Conservation (phyloP, 2,113 vertebrate genomes). For the Callorhinus ursinus region DNA sequence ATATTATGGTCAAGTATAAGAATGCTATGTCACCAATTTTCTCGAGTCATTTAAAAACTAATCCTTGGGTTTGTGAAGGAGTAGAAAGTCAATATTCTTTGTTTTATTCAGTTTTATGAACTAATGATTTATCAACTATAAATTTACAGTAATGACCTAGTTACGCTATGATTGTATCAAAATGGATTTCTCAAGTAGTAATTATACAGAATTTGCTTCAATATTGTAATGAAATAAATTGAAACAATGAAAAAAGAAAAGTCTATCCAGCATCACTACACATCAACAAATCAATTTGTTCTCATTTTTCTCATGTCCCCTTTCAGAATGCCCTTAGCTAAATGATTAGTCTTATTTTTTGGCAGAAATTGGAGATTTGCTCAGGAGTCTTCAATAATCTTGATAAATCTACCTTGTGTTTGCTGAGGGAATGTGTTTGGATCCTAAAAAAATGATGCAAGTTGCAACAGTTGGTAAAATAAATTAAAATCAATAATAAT, state of each 20-base stretch:
- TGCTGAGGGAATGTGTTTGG: conserved; percentile 31
- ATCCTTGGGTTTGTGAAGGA: neutral
- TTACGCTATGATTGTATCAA: neutral
- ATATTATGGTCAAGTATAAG: conserved; percentile 13
- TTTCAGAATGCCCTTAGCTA: conserved; percentile 1
- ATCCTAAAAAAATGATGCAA: conserved; percentile 36
- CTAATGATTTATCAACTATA: conserved; percentile 25
- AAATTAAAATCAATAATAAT: conserved; percentile 31
- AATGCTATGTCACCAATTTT: neutral
- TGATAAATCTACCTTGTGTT: conserved; percentile 50
- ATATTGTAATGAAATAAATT: conserved; percentile 25
- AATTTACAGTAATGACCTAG: neutral
- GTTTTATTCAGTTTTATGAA: conserved; percentile 20
- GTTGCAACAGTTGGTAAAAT: conserved; percentile 13
- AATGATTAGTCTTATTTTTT: neutral
- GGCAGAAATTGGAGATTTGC: neutral
- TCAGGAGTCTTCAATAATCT: neutral
- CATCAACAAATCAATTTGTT: neutral
- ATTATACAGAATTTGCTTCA: conserved; percentile 4
- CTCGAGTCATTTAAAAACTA: conserved; percentile 44
- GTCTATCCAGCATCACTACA: neutral
- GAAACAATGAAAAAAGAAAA: neutral
- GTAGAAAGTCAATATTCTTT: conserved; percentile 1
- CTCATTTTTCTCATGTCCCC: neutral
- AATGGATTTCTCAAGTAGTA: conserved; percentile 34